Conservation (phyloP, 1,140 invertebrate species). For the Sycobia sp. region DNA sequence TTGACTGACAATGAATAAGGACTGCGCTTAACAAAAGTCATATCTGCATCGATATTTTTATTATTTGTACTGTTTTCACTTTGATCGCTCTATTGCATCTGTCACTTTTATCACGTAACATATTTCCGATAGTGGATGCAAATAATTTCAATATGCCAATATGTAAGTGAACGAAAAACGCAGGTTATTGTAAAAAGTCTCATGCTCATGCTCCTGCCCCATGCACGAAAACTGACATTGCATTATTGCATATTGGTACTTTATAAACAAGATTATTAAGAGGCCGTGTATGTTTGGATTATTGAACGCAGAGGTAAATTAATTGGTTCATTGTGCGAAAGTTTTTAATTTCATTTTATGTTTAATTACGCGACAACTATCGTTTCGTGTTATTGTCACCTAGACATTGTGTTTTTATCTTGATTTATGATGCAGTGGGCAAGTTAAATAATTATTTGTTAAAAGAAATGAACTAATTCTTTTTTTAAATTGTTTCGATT, state of each 20-base stretch:
- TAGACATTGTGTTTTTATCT: background rate
- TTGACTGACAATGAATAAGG: no score
- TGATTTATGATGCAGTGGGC: no score
- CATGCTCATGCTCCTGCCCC: no score
- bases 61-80: background rate
- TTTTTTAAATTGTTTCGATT: no score
- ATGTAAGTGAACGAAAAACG: conserved; percentile 9
- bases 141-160: conserved; percentile 24
- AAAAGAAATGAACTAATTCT: no score
- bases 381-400: background rate
- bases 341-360: conserved; percentile 19
- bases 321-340: conserved; percentile 1
- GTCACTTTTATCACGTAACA: background rate
- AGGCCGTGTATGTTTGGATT: background rate
- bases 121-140: background rate
- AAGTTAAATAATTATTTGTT: no score
- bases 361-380: background rate
- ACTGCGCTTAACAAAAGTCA: no score
- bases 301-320: background rate
- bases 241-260: conserved; percentile 10
- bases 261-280: conserved; percentile 27
- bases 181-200: no score
- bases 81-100: background rate
- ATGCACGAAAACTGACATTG: conserved; percentile 16
- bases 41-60: no score